A percentile compares a stretch with the other conserved stretches of the same genome.
Conservation (phyloP, 23 tunicate genomes). For the Ascidia mentula region DNA sequence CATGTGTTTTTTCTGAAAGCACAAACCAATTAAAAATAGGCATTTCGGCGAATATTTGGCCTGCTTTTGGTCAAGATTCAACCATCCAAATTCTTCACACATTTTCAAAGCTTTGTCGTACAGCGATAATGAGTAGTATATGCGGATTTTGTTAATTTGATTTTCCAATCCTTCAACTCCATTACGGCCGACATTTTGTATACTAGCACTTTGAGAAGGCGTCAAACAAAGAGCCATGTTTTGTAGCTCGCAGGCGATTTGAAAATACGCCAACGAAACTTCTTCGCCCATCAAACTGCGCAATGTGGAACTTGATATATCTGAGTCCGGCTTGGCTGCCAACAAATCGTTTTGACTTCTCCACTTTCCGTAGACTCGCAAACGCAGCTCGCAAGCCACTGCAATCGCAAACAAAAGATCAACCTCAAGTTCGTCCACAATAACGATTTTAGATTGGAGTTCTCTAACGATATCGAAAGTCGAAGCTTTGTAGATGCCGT, state of each 20-base stretch:
- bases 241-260: background rate
- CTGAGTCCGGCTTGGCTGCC: background rate
- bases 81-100: background rate
- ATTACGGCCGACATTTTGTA: background rate
- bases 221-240: background rate
- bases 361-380: background rate
- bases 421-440: background rate
- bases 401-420: conserved; percentile 15
- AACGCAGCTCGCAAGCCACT: conserved; percentile 5
- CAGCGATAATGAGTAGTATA: background rate
- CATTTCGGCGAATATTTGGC: background rate
- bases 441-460: background rate
- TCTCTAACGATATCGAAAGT: background rate
- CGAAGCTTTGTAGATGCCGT: background rate
- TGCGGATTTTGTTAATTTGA: background rate
- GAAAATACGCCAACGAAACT: background rate
- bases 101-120: background rate
- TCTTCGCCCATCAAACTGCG: background rate
- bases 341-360: background rate
- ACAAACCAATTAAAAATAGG: background rate
- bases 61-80: background rate
- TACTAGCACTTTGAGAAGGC: too few relatives aligned
- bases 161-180: background rate
- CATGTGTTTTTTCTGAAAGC: background rate
- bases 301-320: background rate